These are phyloP conservation scores for Discoglossus pictus DNA, from an alignment of 2,797 vertebrate species.

Conservation along the genomic window DNA sequence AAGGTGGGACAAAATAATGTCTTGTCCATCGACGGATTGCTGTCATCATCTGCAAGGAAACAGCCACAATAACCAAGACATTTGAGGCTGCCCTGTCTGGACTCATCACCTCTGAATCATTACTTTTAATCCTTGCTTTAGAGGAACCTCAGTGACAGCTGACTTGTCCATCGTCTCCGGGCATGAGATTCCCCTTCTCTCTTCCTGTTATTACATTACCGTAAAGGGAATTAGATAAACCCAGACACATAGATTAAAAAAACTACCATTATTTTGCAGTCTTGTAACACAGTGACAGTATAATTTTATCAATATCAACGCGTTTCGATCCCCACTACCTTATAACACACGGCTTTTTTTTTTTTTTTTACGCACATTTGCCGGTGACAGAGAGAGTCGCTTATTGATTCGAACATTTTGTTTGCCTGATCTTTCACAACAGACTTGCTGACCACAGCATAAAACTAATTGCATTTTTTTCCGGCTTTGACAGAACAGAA, in stretches of 20 bases:
- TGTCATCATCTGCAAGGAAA: no score
- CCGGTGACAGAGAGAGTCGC: conserved; percentile 52
- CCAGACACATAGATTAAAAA: conserved; percentile 10
- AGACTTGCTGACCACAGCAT: conserved; percentile 72
- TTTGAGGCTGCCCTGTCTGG: no score
- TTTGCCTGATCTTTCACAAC: conserved; percentile 60
- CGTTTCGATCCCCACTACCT: conserved; percentile 4
- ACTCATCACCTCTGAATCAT: no score
- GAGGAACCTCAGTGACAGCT: conserved; percentile 9
- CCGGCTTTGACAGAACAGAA: conserved; percentile 66
- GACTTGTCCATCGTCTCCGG: not conserved
- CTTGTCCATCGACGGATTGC: no score
- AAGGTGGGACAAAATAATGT: no score
- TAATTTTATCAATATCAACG: conserved; percentile 15
- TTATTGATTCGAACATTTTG: conserved; percentile 69
- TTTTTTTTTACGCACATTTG: conserved; percentile 51
- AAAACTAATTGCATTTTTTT: conserved; percentile 74
- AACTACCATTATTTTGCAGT: conserved; percentile 3
- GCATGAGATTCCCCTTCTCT: conserved; percentile 2
- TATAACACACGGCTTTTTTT: conserved; percentile 54
- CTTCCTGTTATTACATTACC: not conserved
- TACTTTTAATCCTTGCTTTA: not conserved
- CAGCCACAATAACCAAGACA: no score
- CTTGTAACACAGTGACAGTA: conserved; percentile 21
- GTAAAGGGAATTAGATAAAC: conserved; percentile 37